Conservation (phyloP, 2,888 invertebrate genomes). For the Perizoma flavofasciatum region DNA sequence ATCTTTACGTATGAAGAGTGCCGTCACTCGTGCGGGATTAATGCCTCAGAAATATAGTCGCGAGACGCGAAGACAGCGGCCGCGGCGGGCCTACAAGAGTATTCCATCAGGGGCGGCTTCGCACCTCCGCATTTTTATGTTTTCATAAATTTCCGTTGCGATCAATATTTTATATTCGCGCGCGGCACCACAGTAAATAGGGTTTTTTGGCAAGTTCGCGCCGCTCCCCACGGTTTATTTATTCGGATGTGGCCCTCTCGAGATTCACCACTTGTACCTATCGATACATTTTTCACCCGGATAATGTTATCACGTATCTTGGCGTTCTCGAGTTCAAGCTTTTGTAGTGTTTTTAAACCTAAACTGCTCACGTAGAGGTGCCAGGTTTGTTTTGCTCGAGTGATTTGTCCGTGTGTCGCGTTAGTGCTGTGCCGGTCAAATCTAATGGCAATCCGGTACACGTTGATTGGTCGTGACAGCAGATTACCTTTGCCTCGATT, state of each 20-base stretch:
- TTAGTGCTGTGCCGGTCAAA: conserved; percentile 44
- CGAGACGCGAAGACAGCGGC: conserved; percentile 44
- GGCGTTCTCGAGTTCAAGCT: conserved; percentile 46
- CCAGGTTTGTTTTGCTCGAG: conserved; percentile 27
- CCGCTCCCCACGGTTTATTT: conserved; percentile 59
- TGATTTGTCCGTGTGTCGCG: conserved; percentile 41
- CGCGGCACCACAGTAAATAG: conserved; percentile 62
- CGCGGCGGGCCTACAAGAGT: conserved; percentile 57
- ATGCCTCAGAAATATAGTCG: conserved; percentile 46
- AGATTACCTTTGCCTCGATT: conserved; percentile 53
- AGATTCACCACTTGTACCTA: conserved; percentile 68
- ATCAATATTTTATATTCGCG: conserved; percentile 81
- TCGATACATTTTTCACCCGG: conserved; percentile 74
- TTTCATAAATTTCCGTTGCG: conserved; percentile 78
- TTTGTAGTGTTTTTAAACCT: conserved; percentile 41
- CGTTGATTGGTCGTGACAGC: conserved; percentile 61
- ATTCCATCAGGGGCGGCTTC: conserved; percentile 66
- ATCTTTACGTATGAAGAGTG: conserved; percentile 46
- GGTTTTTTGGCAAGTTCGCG: conserved; percentile 65
- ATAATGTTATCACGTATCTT: conserved; percentile 71
- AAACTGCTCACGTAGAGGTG: conserved; percentile 39
- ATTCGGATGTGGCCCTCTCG: conserved; percentile 65
- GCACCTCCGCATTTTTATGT: conserved; percentile 76
- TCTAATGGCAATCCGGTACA: conserved; percentile 48
- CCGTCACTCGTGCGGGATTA: conserved; percentile 46